These are phyloP conservation scores for Pristionchus pacificus DNA, from an alignment of 1,140 invertebrate genomes.

Conservation along the genomic window DNA sequence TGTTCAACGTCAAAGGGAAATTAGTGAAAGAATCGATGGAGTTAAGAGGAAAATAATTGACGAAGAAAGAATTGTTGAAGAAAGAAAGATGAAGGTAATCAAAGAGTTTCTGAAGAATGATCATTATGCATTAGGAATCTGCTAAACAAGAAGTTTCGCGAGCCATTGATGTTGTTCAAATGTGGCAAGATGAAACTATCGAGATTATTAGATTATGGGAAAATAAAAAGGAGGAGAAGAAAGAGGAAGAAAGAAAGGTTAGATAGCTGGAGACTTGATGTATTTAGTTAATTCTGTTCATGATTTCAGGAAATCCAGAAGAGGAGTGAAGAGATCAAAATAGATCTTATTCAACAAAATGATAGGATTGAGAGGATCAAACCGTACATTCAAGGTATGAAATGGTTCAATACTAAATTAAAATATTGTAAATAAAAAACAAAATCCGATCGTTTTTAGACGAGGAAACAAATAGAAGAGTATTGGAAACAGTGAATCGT, in stretches of 20 bases:
- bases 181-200: constrained; percentile 36
- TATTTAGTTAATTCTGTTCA: too few relatives aligned
- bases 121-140: too few relatives aligned
- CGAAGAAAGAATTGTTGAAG: too few relatives aligned
- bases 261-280: too few relatives aligned
- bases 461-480: neutral
- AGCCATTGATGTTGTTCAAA: constrained; percentile 22
- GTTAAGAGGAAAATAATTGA: too few relatives aligned
- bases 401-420: neutral
- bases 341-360: neutral
- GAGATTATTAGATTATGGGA: constrained; percentile 27
- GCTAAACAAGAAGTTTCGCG: constrained; percentile 13
- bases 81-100: too few relatives aligned
- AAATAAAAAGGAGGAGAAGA: neutral
- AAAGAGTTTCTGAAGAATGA: too few relatives aligned
- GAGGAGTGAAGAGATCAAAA: neutral
- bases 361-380: neutral
- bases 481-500: neutral
- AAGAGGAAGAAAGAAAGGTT: too few relatives aligned
- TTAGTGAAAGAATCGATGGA: too few relatives aligned
- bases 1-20: too few relatives aligned
- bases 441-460: neutral
- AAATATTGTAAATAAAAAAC: too few relatives aligned
- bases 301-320: neutral
- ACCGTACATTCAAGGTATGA: neutral